Percentiles rank a stretch among this genome's conserved stretches.
phyloP scores from a whole-genome alignment of 2,888 invertebrate species.

The Meiosimyza decipiens region DNA sequence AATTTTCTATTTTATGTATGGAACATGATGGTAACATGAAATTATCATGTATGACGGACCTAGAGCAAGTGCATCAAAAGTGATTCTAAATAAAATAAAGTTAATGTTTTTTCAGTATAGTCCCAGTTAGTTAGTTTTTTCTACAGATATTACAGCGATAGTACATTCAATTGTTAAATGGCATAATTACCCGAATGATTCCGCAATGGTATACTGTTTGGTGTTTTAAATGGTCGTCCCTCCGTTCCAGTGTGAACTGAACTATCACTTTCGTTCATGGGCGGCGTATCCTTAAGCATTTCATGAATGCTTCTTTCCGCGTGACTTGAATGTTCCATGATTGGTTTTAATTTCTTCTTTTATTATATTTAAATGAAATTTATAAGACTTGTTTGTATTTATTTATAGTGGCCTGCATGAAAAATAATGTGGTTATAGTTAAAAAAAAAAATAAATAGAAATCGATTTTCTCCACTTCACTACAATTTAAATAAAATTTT shows the following conservation, averaged over 20 bases:
- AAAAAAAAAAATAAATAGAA: constrained; percentile 33
- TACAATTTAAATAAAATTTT: background rate
- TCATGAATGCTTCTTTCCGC: constrained; percentile 75
- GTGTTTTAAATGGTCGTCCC: constrained; percentile 73
- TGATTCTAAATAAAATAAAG: no score
- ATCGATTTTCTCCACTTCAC: constrained; percentile 33
- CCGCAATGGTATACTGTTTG: constrained; percentile 78
- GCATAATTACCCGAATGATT: constrained; percentile 73
- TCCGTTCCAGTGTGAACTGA: constrained; percentile 81
- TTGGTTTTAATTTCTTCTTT: constrained; percentile 10
- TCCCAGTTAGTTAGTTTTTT: no score
- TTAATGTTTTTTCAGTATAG: no score
- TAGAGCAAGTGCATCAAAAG: no score
- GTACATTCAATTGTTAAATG: background rate
- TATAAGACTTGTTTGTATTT: no score
- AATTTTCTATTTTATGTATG: no score
- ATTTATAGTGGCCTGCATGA: background rate
- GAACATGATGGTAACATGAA: no score
- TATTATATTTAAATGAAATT: background rate
- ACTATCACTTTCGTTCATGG: constrained; percentile 79
- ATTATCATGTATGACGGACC: no score
- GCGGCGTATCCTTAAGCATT: constrained; percentile 86
- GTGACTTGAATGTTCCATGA: constrained; percentile 58
- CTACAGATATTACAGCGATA: no score
- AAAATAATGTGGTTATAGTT: background rate